A percentile compares a stretch with the other conserved stretches of the same genome.
Conservation (phyloP, 1,140 invertebrate genomes). For the Macrocentrus cingulum region DNA sequence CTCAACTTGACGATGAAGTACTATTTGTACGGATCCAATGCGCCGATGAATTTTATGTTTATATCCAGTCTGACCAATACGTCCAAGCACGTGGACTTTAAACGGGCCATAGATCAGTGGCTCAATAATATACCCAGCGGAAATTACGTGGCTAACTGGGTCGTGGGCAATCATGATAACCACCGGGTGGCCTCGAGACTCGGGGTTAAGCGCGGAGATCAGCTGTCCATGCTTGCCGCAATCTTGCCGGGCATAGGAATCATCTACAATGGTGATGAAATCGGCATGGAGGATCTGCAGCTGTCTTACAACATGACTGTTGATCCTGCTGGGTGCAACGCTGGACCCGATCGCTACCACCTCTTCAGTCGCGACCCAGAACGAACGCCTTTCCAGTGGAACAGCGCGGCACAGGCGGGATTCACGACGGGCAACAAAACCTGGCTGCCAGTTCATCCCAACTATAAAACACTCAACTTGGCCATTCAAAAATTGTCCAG, state of each 20-base stretch:
- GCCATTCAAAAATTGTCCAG: constrained; percentile 40
- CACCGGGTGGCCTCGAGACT: constrained; percentile 24
- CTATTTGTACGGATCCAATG: constrained; percentile 61
- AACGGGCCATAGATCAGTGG: constrained; percentile 61
- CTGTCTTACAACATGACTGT: constrained; percentile 58
- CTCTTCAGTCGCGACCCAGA: constrained; percentile 62
- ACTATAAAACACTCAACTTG: constrained; percentile 62
- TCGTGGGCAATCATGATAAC: constrained; percentile 49
- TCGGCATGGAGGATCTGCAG: constrained; percentile 72
- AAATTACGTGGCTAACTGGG: constrained; percentile 58
- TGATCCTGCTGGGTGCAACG: constrained; percentile 52
- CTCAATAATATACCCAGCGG: constrained; percentile 60
- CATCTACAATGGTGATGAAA: constrained; percentile 76
- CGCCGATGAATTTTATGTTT: constrained; percentile 66
- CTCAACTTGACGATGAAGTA: constrained; percentile 58
- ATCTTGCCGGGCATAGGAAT: constrained; percentile 69
- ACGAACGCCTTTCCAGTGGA: constrained; percentile 80
- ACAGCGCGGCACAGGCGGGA: constrained; percentile 66
- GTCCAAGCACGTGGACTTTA: constrained; percentile 60
- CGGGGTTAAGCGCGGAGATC: constrained; percentile 63
- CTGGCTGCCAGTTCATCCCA: constrained; percentile 67
- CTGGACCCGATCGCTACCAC: constrained; percentile 47
- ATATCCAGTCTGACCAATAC: constrained; percentile 57
- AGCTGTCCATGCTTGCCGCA: constrained; percentile 64
- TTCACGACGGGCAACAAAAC: constrained; percentile 60